Evolutionary conservation across 2,888 invertebrate species (phyloP).

Genomic region (Sinhomidia bicolor): DNA sequence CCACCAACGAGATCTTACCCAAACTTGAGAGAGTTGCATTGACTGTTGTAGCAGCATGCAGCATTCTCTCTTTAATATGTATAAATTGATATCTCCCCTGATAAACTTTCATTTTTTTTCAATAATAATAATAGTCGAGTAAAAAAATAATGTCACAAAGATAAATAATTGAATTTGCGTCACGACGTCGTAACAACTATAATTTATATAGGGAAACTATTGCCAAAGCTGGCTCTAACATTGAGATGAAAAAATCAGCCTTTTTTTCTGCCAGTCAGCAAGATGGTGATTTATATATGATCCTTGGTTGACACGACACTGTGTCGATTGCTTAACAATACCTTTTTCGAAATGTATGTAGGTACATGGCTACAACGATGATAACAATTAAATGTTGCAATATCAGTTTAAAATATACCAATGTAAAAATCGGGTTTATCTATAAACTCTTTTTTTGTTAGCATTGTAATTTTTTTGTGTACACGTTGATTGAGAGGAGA

Average conservation of each 20-base stretch:
- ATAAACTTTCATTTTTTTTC: slow-evolving; percentile 12
- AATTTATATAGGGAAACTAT: too few species aligned
- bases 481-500: background rate
- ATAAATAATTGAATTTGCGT: slow-evolving; percentile 11
- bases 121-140: background rate
- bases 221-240: background rate
- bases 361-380: too few species aligned
- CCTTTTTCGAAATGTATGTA: too few species aligned
- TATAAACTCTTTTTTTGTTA: too few species aligned
- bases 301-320: too few species aligned
- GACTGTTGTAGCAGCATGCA: background rate
- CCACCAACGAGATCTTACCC: slow-evolving; percentile 3
- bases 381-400: too few species aligned
- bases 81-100: too few species aligned
- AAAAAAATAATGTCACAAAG: background rate
- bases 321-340: too few species aligned
- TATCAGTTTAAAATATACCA: too few species aligned
- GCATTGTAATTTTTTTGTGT: too few species aligned
- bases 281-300: too few species aligned
- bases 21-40: background rate
- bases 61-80: background rate
- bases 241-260: background rate
- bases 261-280: background rate
- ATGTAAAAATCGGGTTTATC: background rate
- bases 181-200: background rate